A percentile compares a stretch with the other conserved stretches of the same genome.
Evolutionary conservation across 2,113 vertebrate species (phyloP).

Genomic region (Aptenodytes patagonicus): DNA sequence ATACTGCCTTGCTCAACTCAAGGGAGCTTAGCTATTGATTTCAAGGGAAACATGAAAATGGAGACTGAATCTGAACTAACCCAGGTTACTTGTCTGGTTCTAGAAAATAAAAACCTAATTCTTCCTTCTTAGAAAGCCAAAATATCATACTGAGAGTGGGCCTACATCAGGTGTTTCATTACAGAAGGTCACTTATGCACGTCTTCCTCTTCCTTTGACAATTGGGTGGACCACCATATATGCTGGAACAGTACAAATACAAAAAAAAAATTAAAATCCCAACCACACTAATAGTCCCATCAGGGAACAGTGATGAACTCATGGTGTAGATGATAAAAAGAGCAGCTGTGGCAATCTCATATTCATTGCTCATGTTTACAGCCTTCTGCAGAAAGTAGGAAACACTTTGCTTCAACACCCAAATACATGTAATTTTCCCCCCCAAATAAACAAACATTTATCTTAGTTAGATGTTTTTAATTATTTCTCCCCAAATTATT

Average conservation of each 20-base stretch:
- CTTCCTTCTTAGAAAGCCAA: not conserved
- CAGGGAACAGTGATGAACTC: conserved; percentile 32
- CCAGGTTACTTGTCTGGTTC: not conserved
- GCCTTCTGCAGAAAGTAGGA: conserved; percentile 15
- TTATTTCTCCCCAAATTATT: conserved; percentile 1
- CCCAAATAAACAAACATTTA: not conserved
- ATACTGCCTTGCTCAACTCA: not conserved
- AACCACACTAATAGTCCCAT: not conserved
- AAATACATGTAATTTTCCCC: not conserved
- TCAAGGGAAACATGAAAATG: not conserved
- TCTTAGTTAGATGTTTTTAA: not conserved
- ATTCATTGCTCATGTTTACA: conserved; percentile 48
- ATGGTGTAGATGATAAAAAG: conserved; percentile 38
- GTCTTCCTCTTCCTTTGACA: not conserved
- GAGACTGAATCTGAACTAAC: not conserved
- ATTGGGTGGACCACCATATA: not conserved
- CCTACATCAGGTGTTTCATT: not conserved
- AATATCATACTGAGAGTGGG: fast-evolving
- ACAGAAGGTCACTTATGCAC: not conserved
- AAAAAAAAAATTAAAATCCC: not conserved
- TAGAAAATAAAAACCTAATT: not conserved
- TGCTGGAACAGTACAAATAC: not conserved
- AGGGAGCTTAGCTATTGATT: not conserved
- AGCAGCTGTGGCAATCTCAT: conserved; percentile 54
- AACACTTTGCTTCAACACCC: conserved; percentile 1